Percentiles rank a stretch among this genome's conserved stretches.
Conservation (phyloP, 2,113 vertebrate genomes). For the Sinocyclocheilus maitianheensis region DNA sequence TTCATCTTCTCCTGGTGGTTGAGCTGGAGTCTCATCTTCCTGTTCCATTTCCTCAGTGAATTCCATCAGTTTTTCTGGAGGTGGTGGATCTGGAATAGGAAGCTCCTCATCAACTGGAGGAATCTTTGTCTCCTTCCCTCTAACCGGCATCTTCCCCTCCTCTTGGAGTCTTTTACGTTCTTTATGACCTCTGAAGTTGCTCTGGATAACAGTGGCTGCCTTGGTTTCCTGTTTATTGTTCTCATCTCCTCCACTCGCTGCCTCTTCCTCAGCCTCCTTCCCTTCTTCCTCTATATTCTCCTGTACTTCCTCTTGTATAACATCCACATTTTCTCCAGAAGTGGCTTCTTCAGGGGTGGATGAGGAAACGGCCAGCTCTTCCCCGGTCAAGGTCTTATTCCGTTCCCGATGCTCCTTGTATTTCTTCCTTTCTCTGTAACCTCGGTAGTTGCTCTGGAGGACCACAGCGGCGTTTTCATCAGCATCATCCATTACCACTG, state of each 20-base stretch:
- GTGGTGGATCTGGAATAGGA: not conserved
- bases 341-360: not conserved
- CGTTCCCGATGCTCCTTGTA: constrained; percentile 67
- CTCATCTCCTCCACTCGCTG: constrained; percentile 59
- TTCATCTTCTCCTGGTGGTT: constrained; percentile 16
- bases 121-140: constrained; percentile 44
- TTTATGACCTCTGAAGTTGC: constrained; percentile 75
- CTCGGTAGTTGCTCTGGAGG: constrained; percentile 80
- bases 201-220: constrained; percentile 75
- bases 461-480: constrained; percentile 73
- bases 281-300: constrained; percentile 44
- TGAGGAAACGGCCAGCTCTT: constrained; percentile 43
- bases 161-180: constrained; percentile 70
- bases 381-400: constrained; percentile 60
- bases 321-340: not conserved
- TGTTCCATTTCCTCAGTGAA: constrained; percentile 22
- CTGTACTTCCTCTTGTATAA: constrained; percentile 62
- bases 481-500: constrained; percentile 56
- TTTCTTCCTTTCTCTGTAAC: constrained; percentile 77
- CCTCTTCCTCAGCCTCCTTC: constrained; percentile 41
- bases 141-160: constrained; percentile 60
- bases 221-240: constrained; percentile 66
- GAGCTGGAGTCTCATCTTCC: not conserved
- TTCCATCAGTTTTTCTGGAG: constrained; percentile 16
- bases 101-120: constrained; percentile 25